Evolutionary conservation across 2,113 vertebrate species (phyloP).

Genomic region (Sminthopsis crassicaudata): DNA sequence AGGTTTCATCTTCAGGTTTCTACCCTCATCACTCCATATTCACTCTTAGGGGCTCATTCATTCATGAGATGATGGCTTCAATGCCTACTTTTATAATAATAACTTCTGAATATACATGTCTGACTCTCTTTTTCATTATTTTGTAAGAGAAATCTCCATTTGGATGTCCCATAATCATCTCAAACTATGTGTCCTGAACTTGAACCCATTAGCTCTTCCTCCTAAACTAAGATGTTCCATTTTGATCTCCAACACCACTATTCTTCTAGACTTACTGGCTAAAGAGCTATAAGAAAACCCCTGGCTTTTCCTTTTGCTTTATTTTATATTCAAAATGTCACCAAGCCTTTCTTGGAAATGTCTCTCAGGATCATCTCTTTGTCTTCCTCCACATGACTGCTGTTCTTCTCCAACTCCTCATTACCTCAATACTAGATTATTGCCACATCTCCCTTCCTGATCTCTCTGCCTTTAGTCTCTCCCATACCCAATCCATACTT

Average conservation of each 20-base stretch:
- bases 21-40: background rate
- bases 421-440: background rate
- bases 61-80: background rate
- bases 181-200: background rate
- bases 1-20: background rate
- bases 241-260: background rate
- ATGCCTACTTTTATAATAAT: background rate
- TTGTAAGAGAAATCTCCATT: background rate
- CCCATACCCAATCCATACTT: too few species aligned
- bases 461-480: background rate
- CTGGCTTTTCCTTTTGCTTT: background rate
- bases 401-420: background rate
- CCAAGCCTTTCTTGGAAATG: background rate
- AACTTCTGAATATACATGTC: background rate
- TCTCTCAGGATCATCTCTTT: background rate
- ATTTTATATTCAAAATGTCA: background rate
- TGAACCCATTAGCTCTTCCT: background rate
- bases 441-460: background rate
- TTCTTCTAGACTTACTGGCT: background rate
- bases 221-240: too few species aligned
- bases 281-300: background rate
- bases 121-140: background rate
- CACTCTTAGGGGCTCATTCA: background rate
- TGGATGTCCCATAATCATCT: background rate
- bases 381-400: background rate